phyloP scores from a whole-genome alignment of 2,113 vertebrate genomes.

The Mungos mungo region DNA sequence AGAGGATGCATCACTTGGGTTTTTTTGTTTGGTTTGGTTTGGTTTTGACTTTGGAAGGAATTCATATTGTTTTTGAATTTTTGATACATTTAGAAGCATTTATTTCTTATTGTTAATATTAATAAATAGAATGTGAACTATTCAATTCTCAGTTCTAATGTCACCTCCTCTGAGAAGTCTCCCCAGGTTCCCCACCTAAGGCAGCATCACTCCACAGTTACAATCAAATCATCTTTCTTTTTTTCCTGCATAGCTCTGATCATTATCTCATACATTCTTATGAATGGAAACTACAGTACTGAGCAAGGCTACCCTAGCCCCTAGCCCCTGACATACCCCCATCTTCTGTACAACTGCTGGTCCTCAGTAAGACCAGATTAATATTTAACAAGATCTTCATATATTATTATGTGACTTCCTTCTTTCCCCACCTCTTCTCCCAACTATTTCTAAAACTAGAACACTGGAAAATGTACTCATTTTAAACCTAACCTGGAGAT shows the following conservation, averaged over 20 bases:
- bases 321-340: background rate
- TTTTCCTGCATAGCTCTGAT: background rate
- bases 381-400: background rate
- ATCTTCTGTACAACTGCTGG: background rate
- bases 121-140: background rate
- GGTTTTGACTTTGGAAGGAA: background rate
- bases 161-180: background rate
- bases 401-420: background rate
- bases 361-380: background rate
- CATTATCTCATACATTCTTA: no score
- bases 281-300: background rate
- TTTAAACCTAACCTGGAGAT: background rate
- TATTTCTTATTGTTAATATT: constrained; percentile 18
- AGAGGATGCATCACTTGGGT: background rate
- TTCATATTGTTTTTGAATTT: background rate
- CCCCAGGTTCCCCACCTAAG: no score
- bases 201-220: background rate
- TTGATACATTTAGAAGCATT: background rate
- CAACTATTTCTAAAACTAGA: constrained; percentile 23
- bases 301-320: background rate
- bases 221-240: background rate
- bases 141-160: background rate
- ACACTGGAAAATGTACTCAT: background rate
- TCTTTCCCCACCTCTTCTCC: background rate
- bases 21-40: background rate